Evolutionary conservation across 2,888 invertebrate genomes (phyloP).

Genomic region (Cryptus viduatorius): DNA sequence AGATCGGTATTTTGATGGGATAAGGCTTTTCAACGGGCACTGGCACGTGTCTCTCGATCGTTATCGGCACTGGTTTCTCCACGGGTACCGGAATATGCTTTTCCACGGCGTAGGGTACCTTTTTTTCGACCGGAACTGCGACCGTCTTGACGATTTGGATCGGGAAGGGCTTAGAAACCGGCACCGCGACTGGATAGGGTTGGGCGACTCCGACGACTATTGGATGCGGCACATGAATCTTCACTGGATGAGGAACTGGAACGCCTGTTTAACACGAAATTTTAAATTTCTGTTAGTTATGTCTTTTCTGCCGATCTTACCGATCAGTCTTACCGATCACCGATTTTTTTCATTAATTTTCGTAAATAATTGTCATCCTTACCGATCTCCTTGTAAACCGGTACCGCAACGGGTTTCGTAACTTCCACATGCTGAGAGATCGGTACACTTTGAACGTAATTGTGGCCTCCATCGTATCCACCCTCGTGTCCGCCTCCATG

Average conservation of each 20-base stretch:
- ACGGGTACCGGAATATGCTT: conserved; percentile 89
- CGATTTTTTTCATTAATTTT: too few relatives aligned
- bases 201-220: conserved; percentile 88
- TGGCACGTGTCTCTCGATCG: conserved; percentile 89
- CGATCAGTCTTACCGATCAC: too few relatives aligned
- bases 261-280: conserved; percentile 80
- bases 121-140: conserved; percentile 90
- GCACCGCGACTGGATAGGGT: conserved; percentile 89
- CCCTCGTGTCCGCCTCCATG: conserved; percentile 75
- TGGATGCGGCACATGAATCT: conserved; percentile 87
- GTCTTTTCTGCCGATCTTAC: too few relatives aligned
- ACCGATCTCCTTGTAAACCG: conserved; percentile 89
- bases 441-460: conserved; percentile 86
- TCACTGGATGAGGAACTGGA: conserved; percentile 88
- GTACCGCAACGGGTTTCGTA: conserved; percentile 89
- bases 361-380: conserved; percentile 56
- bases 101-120: conserved; percentile 90
- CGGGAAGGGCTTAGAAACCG: conserved; percentile 89
- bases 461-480: conserved; percentile 79
- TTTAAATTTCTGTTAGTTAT: too few relatives aligned
- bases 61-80: conserved; percentile 90
- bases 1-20: conserved; percentile 90
- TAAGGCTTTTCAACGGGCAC: conserved; percentile 90
- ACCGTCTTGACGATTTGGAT: conserved; percentile 90
- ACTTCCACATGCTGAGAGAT: conserved; percentile 89